phyloP scores from a whole-genome alignment of 2,113 vertebrate species.

The Halcyon malimbica region DNA sequence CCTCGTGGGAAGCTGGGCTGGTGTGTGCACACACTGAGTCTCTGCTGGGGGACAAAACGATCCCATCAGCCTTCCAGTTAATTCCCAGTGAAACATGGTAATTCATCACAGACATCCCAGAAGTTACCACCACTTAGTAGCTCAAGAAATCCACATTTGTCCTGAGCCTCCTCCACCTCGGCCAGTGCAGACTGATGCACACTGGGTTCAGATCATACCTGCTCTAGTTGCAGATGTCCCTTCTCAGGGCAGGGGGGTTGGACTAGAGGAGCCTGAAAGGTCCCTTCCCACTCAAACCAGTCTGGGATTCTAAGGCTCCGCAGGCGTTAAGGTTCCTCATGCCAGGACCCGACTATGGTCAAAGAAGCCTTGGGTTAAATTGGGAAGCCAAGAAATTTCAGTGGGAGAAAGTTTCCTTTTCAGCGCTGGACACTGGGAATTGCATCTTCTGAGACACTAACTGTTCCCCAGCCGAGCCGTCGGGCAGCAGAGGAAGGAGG shows the following conservation, averaged over 20 bases:
- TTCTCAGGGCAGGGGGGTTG: too few relatives aligned
- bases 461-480: not conserved
- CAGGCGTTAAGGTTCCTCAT: accelerated
- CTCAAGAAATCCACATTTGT: not conserved
- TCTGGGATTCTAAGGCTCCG: not conserved
- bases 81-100: not conserved
- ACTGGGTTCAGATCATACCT: too few relatives aligned
- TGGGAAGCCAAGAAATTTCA: not conserved
- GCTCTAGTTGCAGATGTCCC: too few relatives aligned
- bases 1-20: not conserved
- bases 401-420: not conserved
- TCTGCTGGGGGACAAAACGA: not conserved
- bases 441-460: not conserved
- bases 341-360: not conserved
- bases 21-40: accelerated
- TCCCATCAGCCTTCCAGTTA: not conserved
- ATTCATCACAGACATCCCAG: not conserved
- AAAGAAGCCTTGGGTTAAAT: not conserved
- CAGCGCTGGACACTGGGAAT: accelerated
- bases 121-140: not conserved
- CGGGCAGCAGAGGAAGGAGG: not conserved
- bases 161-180: not conserved
- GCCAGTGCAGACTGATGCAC: not conserved
- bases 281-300: too few relatives aligned
- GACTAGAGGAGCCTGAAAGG: too few relatives aligned